Percentiles rank a stretch among this genome's conserved stretches.
Evolutionary conservation across 2,888 invertebrate species (phyloP).

Genomic region (Tachystola acroxantha): DNA sequence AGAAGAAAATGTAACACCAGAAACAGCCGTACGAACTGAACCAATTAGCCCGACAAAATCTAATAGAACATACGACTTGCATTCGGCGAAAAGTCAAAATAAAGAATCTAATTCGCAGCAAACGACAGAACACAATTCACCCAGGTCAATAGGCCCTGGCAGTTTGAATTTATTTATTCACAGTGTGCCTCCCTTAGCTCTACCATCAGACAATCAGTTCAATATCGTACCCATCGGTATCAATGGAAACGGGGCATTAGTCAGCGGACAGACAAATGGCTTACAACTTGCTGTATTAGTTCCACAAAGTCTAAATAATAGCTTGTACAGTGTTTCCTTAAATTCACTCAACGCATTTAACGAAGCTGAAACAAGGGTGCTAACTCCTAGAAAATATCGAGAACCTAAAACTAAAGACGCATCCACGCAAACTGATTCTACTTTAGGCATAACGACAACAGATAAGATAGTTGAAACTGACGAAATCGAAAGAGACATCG

Average conservation of each 20-base stretch:
- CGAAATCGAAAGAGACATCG: conserved; percentile 57
- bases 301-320: conserved; percentile 67
- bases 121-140: conserved; percentile 63
- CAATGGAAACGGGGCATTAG: conserved; percentile 52
- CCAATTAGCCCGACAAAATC: conserved; percentile 53
- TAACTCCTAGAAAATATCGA: conserved; percentile 71
- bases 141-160: conserved; percentile 57
- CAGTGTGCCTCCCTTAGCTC: conserved; percentile 58
- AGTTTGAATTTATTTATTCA: conserved; percentile 66
- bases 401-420: conserved; percentile 76
- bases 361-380: conserved; percentile 53
- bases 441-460: conserved; percentile 34
- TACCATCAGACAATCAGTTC: conserved; percentile 59
- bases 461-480: conserved; percentile 56
- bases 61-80: conserved; percentile 59
- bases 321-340: conserved; percentile 62
- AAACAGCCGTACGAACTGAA: conserved; percentile 32
- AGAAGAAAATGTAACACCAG: conserved; percentile 30
- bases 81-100: conserved; percentile 60
- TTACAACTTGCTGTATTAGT: conserved; percentile 80
- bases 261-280: conserved; percentile 62
- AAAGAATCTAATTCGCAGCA: conserved; percentile 58
- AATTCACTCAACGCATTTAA: conserved; percentile 53
- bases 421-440: conserved; percentile 82
- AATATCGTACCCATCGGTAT: conserved; percentile 68